phyloP scores from a whole-genome alignment of 2,888 invertebrate species.

The Auanema sp. region DNA sequence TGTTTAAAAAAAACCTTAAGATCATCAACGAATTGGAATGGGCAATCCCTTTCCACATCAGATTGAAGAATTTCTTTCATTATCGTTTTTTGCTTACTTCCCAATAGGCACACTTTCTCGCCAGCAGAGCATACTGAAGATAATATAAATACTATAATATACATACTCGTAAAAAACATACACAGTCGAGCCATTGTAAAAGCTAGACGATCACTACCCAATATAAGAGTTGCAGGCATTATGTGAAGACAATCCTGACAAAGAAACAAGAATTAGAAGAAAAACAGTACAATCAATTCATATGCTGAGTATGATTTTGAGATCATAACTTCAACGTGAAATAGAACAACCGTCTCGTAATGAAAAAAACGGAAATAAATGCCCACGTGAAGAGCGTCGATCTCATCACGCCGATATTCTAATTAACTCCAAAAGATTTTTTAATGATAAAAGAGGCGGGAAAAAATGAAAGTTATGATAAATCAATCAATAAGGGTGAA shows the following conservation, averaged over 20 bases:
- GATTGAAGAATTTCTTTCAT: slow-evolving; percentile 10
- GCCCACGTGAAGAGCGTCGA: too few species aligned
- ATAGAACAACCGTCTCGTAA: too few species aligned
- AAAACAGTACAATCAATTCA: too few species aligned
- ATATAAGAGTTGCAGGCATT: slow-evolving; percentile 16
- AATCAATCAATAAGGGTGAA: too few species aligned
- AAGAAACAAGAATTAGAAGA: background rate
- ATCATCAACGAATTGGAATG: slow-evolving; percentile 21
- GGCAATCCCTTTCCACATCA: slow-evolving; percentile 18
- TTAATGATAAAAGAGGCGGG: too few species aligned
- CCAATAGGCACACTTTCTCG: slow-evolving; percentile 15
- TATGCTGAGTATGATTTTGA: too few species aligned
- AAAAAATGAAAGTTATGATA: too few species aligned
- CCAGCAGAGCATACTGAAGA: slow-evolving; percentile 15
- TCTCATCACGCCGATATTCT: too few species aligned
- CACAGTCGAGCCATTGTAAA: slow-evolving; percentile 17
- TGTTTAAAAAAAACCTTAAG: slow-evolving; percentile 13
- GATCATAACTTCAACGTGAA: too few species aligned
- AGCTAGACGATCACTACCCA: slow-evolving; percentile 15
- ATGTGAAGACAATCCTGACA: background rate
- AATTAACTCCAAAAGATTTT: too few species aligned
- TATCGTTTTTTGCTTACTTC: slow-evolving; percentile 3
- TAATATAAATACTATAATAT: too few species aligned
- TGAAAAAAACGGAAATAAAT: too few species aligned
- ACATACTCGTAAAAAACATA: background rate